phyloP scores from a whole-genome alignment of 92 coral and sea anemone species.

The Zoanthus gigantus region DNA sequence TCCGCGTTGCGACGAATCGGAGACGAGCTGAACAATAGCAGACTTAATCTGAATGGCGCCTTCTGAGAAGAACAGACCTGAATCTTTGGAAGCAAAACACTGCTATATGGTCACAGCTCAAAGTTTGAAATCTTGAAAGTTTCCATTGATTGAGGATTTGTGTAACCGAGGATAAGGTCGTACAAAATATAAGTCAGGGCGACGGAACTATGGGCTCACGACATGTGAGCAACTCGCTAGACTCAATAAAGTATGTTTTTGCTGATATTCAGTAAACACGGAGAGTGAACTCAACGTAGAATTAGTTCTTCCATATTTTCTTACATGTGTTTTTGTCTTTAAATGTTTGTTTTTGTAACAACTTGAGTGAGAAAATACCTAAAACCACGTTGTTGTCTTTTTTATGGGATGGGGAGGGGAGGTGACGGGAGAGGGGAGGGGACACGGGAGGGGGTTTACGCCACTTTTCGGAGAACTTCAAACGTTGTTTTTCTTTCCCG shows the following conservation, averaged over 20 bases:
- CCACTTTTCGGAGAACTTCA: no score
- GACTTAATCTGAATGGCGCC: conserved; percentile 69
- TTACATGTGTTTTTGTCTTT: no score
- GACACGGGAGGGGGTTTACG: no score
- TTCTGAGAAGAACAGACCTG: conserved; percentile 18
- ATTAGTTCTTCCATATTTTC: not conserved
- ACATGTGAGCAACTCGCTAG: not conserved
- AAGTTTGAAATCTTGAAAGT: not conserved
- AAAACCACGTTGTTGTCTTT: no score
- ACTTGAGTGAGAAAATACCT: no score
- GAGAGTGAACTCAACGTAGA: not conserved
- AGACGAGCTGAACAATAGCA: conserved; percentile 92
- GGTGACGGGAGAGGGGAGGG: no score
- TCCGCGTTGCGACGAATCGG: conserved; percentile 91
- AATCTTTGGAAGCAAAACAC: not conserved
- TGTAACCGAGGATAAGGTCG: not conserved
- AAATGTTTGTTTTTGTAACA: no score
- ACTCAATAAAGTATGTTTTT: not conserved
- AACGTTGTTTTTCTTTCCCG: no score
- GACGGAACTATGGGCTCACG: not conserved
- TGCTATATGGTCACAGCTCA: not conserved
- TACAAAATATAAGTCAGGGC: not conserved
- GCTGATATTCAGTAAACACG: conserved; percentile 6
- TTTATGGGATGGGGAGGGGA: no score
- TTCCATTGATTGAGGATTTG: not conserved